phyloP scores from a whole-genome alignment of 2,797 vertebrate genomes.

The Gymnothorax reevesii region DNA sequence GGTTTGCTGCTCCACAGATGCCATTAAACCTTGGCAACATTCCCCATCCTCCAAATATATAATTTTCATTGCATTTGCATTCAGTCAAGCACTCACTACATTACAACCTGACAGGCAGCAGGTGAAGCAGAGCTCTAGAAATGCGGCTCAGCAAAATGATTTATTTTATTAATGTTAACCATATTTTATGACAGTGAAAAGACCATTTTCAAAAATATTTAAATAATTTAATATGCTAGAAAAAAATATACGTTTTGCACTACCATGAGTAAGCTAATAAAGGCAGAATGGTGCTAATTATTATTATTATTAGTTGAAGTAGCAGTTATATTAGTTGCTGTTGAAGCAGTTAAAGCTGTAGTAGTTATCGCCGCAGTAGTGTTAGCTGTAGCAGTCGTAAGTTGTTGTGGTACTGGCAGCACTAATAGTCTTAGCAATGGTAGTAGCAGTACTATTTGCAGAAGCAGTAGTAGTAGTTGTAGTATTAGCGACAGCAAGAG shows the following conservation, averaged over 20 bases:
- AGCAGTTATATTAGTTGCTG: neutral
- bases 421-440: too few species aligned
- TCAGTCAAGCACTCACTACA: constrained; percentile 39
- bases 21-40: constrained; percentile 62
- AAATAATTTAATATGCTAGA: neutral
- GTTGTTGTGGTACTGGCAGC: too few species aligned
- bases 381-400: too few species aligned
- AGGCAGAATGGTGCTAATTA: neutral
- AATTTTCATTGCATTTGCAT: constrained; percentile 65
- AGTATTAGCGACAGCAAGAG: too few species aligned
- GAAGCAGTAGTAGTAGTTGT: too few species aligned
- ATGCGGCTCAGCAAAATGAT: constrained; percentile 56
- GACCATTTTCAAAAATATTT: neutral
- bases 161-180: constrained; percentile 41
- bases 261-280: neutral
- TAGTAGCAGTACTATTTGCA: too few species aligned
- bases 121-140: constrained; percentile 49
- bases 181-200: constrained; percentile 16
- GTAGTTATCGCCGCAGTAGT: too few species aligned
- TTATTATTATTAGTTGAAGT: neutral
- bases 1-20: constrained; percentile 66
- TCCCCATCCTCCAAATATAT: constrained; percentile 55
- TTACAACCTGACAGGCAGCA: constrained; percentile 55
- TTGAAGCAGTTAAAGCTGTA: too few species aligned
- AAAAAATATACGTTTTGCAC: neutral